Conservation (phyloP, 2,113 vertebrate genomes). For the Leuciscus idus region DNA sequence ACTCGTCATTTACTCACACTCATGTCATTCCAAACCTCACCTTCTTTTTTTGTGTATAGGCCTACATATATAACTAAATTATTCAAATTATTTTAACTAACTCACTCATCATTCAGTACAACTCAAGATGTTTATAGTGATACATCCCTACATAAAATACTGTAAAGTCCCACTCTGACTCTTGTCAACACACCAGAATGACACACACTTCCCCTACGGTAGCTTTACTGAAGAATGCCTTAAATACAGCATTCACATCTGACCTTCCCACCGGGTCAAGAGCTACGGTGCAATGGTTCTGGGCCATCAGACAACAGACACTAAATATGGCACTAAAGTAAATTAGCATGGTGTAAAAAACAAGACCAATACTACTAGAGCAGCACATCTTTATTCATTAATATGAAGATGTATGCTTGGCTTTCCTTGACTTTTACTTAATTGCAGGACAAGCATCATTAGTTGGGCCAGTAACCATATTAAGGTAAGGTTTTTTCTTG, state of each 20-base stretch:
- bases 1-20: too few relatives aligned
- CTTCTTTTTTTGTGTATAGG: too few relatives aligned
- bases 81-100: background rate
- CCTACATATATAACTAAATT: background rate
- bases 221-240: conserved; percentile 19
- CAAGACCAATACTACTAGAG: conserved; percentile 26
- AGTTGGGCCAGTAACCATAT: background rate
- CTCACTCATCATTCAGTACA: background rate
- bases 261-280: conserved; percentile 48
- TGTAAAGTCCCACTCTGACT: background rate
- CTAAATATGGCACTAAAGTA: conserved; percentile 53
- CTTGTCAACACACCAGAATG: background rate
- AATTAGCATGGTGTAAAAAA: conserved; percentile 38
- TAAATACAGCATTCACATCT: conserved; percentile 36
- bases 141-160: background rate
- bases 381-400: conserved; percentile 7
- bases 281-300: conserved; percentile 46
- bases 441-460: background rate
- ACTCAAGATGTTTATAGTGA: background rate
- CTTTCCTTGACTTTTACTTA: background rate
- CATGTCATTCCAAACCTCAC: too few relatives aligned
- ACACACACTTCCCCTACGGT: conserved; percentile 22
- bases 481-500: background rate
- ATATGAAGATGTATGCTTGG: background rate
- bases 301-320: conserved; percentile 39